Conservation (phyloP, 2,113 vertebrate genomes). For the Apodemus speciosus region DNA sequence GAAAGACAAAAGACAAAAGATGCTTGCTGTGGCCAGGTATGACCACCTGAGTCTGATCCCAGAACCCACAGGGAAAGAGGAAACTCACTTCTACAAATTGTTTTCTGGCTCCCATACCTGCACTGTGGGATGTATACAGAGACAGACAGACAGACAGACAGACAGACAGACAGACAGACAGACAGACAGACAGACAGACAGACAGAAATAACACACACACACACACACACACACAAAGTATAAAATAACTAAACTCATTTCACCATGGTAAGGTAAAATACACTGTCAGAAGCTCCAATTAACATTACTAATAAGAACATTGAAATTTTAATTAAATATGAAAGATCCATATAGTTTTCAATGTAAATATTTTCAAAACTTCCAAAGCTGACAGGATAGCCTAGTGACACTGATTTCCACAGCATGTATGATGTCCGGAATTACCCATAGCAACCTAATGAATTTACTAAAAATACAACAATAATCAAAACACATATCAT, state of each 20-base stretch:
- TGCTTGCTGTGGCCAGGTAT: not conserved
- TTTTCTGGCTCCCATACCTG: not conserved
- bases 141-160: not conserved
- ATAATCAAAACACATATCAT: not conserved
- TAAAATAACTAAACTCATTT: not conserved
- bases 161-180: accelerated
- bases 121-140: not conserved
- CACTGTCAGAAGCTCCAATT: not conserved
- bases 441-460: not conserved
- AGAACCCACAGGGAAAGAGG: not conserved
- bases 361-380: slow-evolving; percentile 10
- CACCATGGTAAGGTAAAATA: not conserved
- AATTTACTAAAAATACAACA: not conserved
- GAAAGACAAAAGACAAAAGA: not conserved
- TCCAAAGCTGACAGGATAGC: not conserved
- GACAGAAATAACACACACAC: too few relatives aligned
- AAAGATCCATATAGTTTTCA: not conserved
- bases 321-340: slow-evolving; percentile 18
- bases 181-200: not conserved
- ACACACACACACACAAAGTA: not conserved
- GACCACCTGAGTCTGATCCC: not conserved
- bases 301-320: not conserved
- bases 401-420: not conserved
- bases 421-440: not conserved
- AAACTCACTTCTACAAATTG: not conserved